Evolutionary conservation across 2,113 vertebrate genomes (phyloP), one percentile per base, ranked within the genome.

Genomic region (Pollimyrus isidori): DNA sequence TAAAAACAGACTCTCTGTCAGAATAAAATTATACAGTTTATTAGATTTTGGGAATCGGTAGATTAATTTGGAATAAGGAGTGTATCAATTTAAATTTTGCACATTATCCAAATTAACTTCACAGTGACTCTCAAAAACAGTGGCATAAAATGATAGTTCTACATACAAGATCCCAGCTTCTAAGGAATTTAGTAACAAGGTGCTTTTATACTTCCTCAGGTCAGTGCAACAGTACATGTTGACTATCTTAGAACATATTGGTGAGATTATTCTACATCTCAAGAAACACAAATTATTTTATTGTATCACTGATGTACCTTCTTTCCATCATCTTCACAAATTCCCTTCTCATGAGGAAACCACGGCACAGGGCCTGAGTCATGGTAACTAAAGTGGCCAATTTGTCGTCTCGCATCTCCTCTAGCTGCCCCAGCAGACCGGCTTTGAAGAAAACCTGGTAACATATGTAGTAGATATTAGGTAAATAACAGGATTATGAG

Each of bases 1-100:
- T 93, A 39, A 94, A 97, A 94, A 98, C 96, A 0, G 98, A 94
- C 84, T 98, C 97, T 86, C 95, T 96, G 50, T 45, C 53, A 58
- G 21, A 58, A 58, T 23, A 58, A 23, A 58, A 58, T 58, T 23
- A 58, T 58, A 23, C 56, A 23, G 56, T 58, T 23, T 58, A 23
- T 58, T 23, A 58, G 56, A 58, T 23, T 58, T 58, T 58, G 56
- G 56, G 1, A 58, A 58, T 58, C 19, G 23, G 56, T 58, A 58
- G 56, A 52, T 15, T 52, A 52, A 23, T 23, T 21, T 23, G 56
- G 56, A 58, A 2, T 58, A 52, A 17, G 50, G 13, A 52, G 13
- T 58, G 19, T 21, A 7, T 58, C 7, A 58, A 58, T 58, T 58
- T 23, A 58, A 58, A 58, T 7, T 58, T 23, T 23, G 56, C 5